These are phyloP conservation scores for Mycalesis mineus DNA, from an alignment of 2,888 invertebrate species.

Conservation along the genomic window DNA sequence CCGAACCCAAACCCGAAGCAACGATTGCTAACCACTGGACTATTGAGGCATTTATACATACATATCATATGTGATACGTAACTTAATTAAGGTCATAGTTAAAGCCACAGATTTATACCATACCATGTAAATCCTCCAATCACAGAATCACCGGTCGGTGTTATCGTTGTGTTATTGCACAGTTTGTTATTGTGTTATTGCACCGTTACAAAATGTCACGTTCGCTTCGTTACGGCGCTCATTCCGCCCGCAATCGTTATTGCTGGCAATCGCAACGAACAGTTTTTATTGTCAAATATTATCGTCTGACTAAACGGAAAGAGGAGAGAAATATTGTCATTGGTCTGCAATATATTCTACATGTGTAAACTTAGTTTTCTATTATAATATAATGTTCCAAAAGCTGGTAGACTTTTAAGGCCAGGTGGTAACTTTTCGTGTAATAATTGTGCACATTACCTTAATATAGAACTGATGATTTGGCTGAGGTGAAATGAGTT, in stretches of 20 bases:
- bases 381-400: background rate
- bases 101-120: too few relatives aligned
- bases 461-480: too few relatives aligned
- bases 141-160: background rate
- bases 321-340: background rate
- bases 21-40: too few relatives aligned
- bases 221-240: conserved; percentile 12
- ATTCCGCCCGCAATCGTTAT: conserved; percentile 5
- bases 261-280: background rate
- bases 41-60: too few relatives aligned
- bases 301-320: conserved; percentile 5
- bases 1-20: too few relatives aligned
- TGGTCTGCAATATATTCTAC: background rate
- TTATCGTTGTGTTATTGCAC: background rate
- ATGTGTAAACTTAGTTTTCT: background rate
- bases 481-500: too few relatives aligned
- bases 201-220: conserved; percentile 20
- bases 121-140: too few relatives aligned
- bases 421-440: too few relatives aligned
- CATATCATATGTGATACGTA: too few relatives aligned
- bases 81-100: too few relatives aligned
- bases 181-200: conserved; percentile 10
- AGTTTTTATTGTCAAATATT: conserved; percentile 6
- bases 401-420: too few relatives aligned
- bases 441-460: too few relatives aligned